Evolutionary conservation across 1,140 invertebrate species (phyloP), one percentile per base, ranked within the genome.

Genomic region (Anastrepha obliqua): DNA sequence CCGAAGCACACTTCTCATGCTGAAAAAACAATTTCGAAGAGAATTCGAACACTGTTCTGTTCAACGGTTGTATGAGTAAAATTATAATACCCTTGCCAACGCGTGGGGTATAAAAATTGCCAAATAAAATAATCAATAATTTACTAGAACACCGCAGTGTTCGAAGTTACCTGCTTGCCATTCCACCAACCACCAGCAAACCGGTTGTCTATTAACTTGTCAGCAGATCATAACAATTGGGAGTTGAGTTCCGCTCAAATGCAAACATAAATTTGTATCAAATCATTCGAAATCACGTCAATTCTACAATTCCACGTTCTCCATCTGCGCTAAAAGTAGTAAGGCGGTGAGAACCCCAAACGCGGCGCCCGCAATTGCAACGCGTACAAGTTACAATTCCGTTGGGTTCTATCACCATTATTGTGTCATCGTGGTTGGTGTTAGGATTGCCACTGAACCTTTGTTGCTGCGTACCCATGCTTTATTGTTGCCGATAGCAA

Each of bases 151-250:
- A 15, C 8, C 4, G 15, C 60, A 62, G 15, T 13, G n/a, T 15
- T 62, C 4, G 13, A 17, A 62, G 15, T n/a, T 17, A 62, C 9
- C 9, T 62, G 60, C 60, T 62, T 9, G 0, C 51, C 6, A 55
- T 55, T 55, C 51, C 51, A 55, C 51, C 51, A 55, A 55, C 51
- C 51, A 11, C 39, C 67, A 44, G 15, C 47, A 17, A 55, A 55
- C 9, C 74, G 47, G 6, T 74, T 42, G 47, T 20, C n/a, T 17
- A 42, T 55, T 55, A 81, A 81, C 74, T 29, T 81, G 74, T 81
- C 74, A 81, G 44, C 74, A 81, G 74, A 81, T 81, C 47, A 81
- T 55, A 81, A 81, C 74, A 81, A 81, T 81, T 81, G 74, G 74
- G 47, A 81, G 47, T 81, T 55, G 74, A 81, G 47, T 55, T 81